Evolutionary conservation across 30 jellyfish, hydroid and myxozoan genomes (phyloP).

Genomic region (Cassiopea andromeda): DNA sequence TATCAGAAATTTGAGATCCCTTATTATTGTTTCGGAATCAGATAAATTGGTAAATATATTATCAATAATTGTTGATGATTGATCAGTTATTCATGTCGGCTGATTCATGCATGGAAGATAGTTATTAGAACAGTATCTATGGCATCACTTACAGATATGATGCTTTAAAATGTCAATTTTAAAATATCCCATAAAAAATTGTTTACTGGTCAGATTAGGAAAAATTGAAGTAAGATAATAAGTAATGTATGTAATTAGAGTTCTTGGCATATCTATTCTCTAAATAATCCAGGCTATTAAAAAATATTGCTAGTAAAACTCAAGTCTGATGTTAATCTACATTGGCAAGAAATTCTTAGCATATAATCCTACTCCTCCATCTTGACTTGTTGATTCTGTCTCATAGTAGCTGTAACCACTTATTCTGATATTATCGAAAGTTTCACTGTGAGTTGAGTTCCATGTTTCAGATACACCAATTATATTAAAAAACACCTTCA

Average conservation of each 20-base stretch:
- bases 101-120: conserved; percentile 31
- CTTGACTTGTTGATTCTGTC: conserved; percentile 37
- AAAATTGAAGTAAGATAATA: conserved; percentile 16
- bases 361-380: conserved; percentile 45
- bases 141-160: neutral
- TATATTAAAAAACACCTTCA: conserved; percentile 4
- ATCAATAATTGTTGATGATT: conserved; percentile 15
- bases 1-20: neutral
- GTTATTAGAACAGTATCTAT: neutral
- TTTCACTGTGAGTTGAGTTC: conserved; percentile 18
- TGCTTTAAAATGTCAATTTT: conserved; percentile 21
- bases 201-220: conserved; percentile 4
- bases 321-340: conserved; percentile 1
- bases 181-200: conserved; percentile 35
- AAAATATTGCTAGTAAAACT: neutral
- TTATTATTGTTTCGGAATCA: conserved; percentile 11
- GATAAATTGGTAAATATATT: conserved; percentile 31
- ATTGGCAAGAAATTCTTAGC: conserved; percentile 15
- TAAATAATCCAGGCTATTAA: conserved; percentile 50
- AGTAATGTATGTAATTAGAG: neutral
- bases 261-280: conserved; percentile 8
- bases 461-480: conserved; percentile 55
- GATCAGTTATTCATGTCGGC: conserved; percentile 13
- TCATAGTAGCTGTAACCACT: conserved; percentile 2
- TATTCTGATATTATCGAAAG: neutral